Conservation (phyloP, 2,888 invertebrate species). For the Leptopilina myrica region DNA sequence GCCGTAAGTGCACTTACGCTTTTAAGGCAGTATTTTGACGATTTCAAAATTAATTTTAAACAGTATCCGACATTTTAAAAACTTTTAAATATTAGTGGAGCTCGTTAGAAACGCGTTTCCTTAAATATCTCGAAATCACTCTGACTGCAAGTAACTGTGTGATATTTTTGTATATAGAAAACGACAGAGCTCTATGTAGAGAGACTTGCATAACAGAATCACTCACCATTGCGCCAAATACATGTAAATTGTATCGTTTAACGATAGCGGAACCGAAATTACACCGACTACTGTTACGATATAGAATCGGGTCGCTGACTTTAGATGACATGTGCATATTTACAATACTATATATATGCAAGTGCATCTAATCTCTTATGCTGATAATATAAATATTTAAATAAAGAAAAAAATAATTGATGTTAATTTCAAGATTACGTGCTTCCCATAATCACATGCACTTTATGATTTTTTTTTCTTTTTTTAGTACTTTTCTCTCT, state of each 20-base stretch:
- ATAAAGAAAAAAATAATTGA: too few species aligned
- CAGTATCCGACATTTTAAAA: too few species aligned
- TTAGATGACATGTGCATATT: neutral
- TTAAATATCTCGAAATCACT: too few species aligned
- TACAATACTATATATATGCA: neutral
- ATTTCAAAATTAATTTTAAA: too few species aligned
- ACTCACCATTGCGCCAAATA: neutral
- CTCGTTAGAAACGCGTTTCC: too few species aligned
- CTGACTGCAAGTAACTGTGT: too few species aligned
- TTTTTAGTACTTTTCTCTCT: too few species aligned
- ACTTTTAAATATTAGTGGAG: too few species aligned
- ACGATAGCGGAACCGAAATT: conserved; percentile 33
- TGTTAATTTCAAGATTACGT: neutral
- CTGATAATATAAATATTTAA: neutral
- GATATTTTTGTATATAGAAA: neutral
- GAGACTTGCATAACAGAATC: conserved; percentile 22
- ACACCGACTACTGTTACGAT: conserved; percentile 1
- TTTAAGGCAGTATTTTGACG: too few species aligned
- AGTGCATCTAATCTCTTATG: neutral
- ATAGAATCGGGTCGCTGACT: conserved; percentile 37
- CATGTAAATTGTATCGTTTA: conserved; percentile 5
- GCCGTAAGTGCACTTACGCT: too few species aligned
- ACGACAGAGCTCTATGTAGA: neutral
- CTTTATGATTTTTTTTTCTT: neutral
- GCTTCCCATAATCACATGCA: neutral